Evolutionary conservation across 2,888 invertebrate species (phyloP).

Genomic region (Cheilosia variabilis): DNA sequence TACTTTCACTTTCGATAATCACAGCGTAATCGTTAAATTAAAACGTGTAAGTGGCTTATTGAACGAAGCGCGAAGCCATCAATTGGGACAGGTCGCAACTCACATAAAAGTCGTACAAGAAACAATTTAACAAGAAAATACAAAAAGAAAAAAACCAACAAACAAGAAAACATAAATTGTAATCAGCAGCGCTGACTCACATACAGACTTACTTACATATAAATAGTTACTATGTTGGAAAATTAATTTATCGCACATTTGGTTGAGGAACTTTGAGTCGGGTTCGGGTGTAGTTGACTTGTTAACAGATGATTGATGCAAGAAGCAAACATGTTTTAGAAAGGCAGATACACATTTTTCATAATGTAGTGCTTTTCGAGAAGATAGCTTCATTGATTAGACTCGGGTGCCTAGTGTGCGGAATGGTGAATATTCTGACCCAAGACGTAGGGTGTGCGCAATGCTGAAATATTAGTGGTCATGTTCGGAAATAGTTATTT

Average conservation of each 20-base stretch:
- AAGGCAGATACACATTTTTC: no score
- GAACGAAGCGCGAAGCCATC: conserved; percentile 63
- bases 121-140: conserved; percentile 15
- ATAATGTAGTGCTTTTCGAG: no score
- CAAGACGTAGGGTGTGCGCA: no score
- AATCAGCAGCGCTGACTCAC: conserved; percentile 14
- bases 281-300: no score
- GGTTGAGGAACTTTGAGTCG: no score
- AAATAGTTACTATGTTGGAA: background rate
- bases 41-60: conserved; percentile 61
- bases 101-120: conserved; percentile 63
- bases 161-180: conserved; percentile 24
- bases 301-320: no score
- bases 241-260: conserved; percentile 17
- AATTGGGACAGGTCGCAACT: conserved; percentile 64
- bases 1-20: conserved; percentile 70
- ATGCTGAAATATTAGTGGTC: no score
- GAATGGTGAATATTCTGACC: no score
- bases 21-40: conserved; percentile 55
- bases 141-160: background rate
- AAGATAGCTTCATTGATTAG: no score
- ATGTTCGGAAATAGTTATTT: no score
- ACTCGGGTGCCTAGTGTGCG: no score
- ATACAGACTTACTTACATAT: background rate
- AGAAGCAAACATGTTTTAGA: no score